phyloP scores from a whole-genome alignment of 1,140 invertebrate species.

The Platyscapa corneri region DNA sequence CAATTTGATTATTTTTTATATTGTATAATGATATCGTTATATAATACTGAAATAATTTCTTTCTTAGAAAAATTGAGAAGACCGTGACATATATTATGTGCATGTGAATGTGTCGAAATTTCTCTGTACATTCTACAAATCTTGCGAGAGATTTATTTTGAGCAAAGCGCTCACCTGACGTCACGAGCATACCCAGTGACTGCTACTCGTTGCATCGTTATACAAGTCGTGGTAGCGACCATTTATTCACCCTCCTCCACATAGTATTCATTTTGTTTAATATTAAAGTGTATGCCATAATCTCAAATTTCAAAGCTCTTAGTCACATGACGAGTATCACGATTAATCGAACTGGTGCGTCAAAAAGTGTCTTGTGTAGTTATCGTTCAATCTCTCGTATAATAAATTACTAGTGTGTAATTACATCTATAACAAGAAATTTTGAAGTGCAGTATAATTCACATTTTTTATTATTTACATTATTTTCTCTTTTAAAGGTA shows the following conservation, averaged over 20 bases:
- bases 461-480: no score
- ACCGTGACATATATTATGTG: background rate
- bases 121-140: slow-evolving; percentile 62
- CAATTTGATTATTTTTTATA: no score
- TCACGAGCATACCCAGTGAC: slow-evolving; percentile 48
- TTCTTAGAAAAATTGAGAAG: background rate
- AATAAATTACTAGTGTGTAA: slow-evolving; percentile 47
- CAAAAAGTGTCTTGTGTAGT: background rate
- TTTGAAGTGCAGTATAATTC: background rate
- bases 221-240: background rate
- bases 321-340: slow-evolving; percentile 52
- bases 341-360: slow-evolving; percentile 23
- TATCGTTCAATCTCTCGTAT: slow-evolving; percentile 1
- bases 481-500: no score
- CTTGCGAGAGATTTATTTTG: slow-evolving; percentile 71
- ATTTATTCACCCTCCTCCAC: background rate
- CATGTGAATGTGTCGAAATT: slow-evolving; percentile 65
- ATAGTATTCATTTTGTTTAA: slow-evolving; percentile 13
- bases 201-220: slow-evolving; percentile 3
- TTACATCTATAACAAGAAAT: background rate
- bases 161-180: slow-evolving; percentile 63
- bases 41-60: no score
- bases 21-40: no score
- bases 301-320: slow-evolving; percentile 23
- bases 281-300: background rate